phyloP scores from a whole-genome alignment of 2,797 vertebrate species.

The Varecia variegata region DNA sequence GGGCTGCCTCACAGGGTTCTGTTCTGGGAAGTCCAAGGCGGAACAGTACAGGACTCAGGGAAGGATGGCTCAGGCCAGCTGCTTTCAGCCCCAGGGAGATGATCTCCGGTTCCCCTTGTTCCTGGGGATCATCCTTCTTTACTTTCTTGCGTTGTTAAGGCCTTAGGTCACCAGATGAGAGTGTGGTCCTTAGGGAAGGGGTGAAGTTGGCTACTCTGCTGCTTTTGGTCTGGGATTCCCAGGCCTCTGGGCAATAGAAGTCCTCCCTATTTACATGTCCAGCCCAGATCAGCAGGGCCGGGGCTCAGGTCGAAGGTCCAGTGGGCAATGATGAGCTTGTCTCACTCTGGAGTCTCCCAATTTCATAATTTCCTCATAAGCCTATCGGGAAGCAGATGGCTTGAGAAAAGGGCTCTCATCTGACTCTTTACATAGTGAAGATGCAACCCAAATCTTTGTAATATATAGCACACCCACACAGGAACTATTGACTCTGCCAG shows the following conservation, averaged over 20 bases:
- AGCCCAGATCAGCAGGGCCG: background rate
- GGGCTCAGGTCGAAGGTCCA: background rate
- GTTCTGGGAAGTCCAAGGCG: background rate
- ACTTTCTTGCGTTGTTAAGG: background rate
- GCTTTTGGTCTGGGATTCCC: background rate
- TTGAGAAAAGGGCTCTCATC: background rate
- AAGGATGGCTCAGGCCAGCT: background rate
- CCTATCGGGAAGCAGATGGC: background rate
- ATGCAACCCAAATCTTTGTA: background rate
- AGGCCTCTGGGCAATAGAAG: background rate
- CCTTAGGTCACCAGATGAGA: background rate
- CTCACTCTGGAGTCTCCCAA: background rate
- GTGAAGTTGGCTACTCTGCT: background rate
- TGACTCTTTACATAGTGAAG: background rate
- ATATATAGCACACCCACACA: background rate
- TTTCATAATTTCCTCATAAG: background rate
- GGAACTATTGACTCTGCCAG: background rate
- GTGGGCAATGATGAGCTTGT: background rate
- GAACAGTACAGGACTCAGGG: background rate
- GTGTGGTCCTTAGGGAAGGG: background rate
- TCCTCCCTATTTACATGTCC: background rate
- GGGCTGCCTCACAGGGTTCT: background rate
- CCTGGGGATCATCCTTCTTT: background rate
- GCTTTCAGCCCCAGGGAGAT: background rate
- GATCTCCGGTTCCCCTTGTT: background rate